A percentile compares a stretch with the other conserved stretches of the same genome.
These are phyloP conservation scores for Spheniscus humboldti DNA, from an alignment of 2,797 vertebrate genomes.

Conservation along the genomic window DNA sequence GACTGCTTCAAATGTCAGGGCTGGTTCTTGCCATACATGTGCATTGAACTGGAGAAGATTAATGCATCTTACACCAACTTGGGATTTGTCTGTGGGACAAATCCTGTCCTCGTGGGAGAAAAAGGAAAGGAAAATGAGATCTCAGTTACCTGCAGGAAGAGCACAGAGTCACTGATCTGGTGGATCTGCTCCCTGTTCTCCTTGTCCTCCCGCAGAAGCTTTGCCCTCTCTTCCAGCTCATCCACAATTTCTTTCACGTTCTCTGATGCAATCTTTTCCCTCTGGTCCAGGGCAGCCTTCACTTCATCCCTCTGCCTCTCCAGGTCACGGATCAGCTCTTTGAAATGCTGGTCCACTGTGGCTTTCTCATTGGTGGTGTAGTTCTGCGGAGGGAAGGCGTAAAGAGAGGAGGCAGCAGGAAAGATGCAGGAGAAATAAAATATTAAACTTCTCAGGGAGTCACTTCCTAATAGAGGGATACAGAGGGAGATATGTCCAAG, in stretches of 20 bases:
- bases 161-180: slow-evolving; percentile 78
- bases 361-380: slow-evolving; percentile 81
- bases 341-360: slow-evolving; percentile 78
- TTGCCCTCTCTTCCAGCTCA: slow-evolving; percentile 76
- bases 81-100: neutral
- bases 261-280: slow-evolving; percentile 75
- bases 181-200: slow-evolving; percentile 79
- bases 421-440: neutral
- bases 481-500: neutral
- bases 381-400: slow-evolving; percentile 56
- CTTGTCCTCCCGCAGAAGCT: slow-evolving; percentile 76
- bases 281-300: slow-evolving; percentile 74
- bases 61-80: fast-evolving
- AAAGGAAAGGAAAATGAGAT: neutral
- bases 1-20: neutral
- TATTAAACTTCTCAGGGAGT: neutral
- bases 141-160: slow-evolving; percentile 76
- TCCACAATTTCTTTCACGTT: slow-evolving; percentile 76
- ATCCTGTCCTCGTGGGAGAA: neutral
- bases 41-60: neutral
- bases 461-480: neutral
- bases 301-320: slow-evolving; percentile 81
- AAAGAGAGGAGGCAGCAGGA: neutral
- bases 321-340: slow-evolving; percentile 76
- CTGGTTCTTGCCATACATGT: neutral